Evolutionary conservation across 2,888 invertebrate species (phyloP).

Genomic region (Amitus sp.): DNA sequence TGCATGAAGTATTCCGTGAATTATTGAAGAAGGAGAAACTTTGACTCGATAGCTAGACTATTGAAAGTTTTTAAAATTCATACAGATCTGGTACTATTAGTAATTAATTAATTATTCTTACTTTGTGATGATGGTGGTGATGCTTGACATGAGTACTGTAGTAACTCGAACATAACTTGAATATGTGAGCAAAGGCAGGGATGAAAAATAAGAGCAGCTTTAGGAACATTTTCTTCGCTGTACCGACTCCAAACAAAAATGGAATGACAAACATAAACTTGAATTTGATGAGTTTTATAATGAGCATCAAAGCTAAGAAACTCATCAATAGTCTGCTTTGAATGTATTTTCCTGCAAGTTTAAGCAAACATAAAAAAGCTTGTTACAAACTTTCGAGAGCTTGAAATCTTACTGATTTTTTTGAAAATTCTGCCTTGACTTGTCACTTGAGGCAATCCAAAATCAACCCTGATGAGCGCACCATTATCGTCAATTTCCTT

Average conservation of each 20-base stretch:
- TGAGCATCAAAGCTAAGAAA: slow-evolving; percentile 78
- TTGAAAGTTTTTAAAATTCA: no score
- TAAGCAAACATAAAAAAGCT: slow-evolving; percentile 27
- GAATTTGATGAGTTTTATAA: slow-evolving; percentile 82
- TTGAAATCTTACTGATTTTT: slow-evolving; percentile 71
- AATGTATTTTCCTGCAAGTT: slow-evolving; percentile 78
- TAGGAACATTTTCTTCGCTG: slow-evolving; percentile 85
- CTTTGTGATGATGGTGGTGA: slow-evolving; percentile 77
- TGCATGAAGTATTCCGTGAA: no score
- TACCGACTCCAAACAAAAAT: slow-evolving; percentile 79
- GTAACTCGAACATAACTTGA: slow-evolving; percentile 86
- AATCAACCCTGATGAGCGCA: slow-evolving; percentile 78
- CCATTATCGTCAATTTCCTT: slow-evolving; percentile 78
- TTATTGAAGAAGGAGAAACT: no score
- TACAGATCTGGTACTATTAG: no score
- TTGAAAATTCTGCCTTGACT: slow-evolving; percentile 73
- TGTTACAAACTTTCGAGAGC: no score
- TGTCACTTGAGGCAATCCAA: slow-evolving; percentile 67
- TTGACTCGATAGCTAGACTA: no score
- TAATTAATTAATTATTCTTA: no score
- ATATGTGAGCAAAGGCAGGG: slow-evolving; percentile 83
- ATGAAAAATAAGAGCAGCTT: slow-evolving; percentile 84
- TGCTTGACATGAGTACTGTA: slow-evolving; percentile 80
- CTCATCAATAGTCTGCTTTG: slow-evolving; percentile 79
- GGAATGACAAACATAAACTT: slow-evolving; percentile 85